Conservation (phyloP, 2,113 vertebrate species). For the Agapornis roseicollis region DNA sequence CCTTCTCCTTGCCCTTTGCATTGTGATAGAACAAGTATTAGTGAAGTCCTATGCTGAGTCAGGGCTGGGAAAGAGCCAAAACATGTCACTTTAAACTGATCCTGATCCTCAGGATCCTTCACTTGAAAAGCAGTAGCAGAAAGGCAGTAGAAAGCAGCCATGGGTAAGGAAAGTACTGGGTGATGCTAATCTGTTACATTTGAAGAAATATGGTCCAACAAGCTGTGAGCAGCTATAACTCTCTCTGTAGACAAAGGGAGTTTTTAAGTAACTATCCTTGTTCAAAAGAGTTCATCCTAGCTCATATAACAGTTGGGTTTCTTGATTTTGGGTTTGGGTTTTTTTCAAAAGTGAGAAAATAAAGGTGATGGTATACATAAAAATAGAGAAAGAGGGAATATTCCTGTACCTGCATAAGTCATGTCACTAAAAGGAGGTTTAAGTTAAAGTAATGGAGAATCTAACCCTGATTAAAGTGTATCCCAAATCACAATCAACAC, state of each 20-base stretch:
- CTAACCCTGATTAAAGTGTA: background rate
- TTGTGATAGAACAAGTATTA: background rate
- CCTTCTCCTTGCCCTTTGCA: background rate
- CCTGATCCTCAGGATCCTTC: background rate
- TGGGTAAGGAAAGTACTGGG: background rate
- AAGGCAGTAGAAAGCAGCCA: background rate
- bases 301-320: background rate
- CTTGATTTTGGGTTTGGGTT: background rate
- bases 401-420: background rate
- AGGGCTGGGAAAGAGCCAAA: background rate
- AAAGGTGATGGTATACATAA: background rate
- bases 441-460: conserved; percentile 55
- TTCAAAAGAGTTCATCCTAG: background rate
- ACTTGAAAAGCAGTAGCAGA: background rate
- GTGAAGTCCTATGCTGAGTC: background rate
- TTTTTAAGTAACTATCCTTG: background rate
- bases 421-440: background rate
- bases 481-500: background rate
- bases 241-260: background rate
- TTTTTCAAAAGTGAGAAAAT: background rate
- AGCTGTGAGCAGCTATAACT: background rate
- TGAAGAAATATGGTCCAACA: background rate
- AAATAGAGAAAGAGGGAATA: background rate
- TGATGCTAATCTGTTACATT: background rate
- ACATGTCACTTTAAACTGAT: background rate